Evolutionary conservation across 2,797 vertebrate genomes (phyloP).

Genomic region (Prunella strophiata): DNA sequence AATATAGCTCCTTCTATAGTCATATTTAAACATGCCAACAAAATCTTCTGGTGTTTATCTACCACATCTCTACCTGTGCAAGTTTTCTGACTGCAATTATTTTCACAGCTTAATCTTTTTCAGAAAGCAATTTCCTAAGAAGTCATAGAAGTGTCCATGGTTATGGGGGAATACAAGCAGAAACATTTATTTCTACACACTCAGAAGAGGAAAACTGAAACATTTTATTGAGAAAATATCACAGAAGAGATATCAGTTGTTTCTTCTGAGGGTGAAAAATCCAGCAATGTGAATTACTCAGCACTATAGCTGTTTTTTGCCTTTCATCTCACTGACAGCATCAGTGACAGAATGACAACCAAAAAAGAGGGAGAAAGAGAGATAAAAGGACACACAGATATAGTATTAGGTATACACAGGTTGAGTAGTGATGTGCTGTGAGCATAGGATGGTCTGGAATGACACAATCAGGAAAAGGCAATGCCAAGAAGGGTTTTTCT

Average conservation of each 20-base stretch:
- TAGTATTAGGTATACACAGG: not conserved
- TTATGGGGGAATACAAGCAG: not conserved
- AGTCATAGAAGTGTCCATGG: not conserved
- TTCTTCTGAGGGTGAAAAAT: constrained; percentile 20
- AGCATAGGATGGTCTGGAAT: not conserved
- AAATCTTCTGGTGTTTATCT: not conserved
- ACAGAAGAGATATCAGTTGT: not conserved
- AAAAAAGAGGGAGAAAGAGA: not conserved
- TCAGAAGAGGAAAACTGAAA: constrained; percentile 1
- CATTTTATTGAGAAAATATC: constrained; percentile 12
- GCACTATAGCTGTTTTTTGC: not conserved
- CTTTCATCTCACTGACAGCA: constrained; percentile 51
- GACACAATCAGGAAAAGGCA: constrained; percentile 48
- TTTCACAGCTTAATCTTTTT: not conserved
- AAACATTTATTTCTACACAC: not conserved
- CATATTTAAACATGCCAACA: not conserved
- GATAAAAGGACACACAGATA: constrained; percentile 26
- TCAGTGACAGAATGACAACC: constrained; percentile 32
- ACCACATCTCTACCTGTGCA: not conserved
- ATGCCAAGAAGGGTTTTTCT: constrained; percentile 19
- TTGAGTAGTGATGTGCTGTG: not conserved
- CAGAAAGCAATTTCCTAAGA: not conserved
- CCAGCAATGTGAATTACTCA: constrained; percentile 27
- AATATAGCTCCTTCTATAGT: not conserved
- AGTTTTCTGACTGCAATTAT: not conserved